Evolutionary conservation across 1,140 invertebrate genomes (phyloP).

Genomic region (Trachymyrmex septentrionalis): DNA sequence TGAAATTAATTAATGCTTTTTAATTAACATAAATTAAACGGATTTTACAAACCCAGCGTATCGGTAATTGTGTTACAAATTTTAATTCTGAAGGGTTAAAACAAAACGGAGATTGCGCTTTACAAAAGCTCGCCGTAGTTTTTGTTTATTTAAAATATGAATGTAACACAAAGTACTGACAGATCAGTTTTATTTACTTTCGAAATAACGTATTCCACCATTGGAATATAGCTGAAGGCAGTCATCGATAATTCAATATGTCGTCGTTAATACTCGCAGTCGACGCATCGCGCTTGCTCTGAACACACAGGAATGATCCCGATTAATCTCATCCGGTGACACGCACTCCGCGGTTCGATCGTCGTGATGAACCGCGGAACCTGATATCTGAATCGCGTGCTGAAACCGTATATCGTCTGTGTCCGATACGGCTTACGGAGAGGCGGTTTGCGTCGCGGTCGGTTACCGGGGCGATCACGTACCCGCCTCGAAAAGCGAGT

Average conservation of each 20-base stretch:
- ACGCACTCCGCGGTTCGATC: slow-evolving; percentile 32
- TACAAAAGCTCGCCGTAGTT: not conserved
- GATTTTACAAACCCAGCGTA: too few relatives aligned
- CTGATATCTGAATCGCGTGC: slow-evolving; percentile 57
- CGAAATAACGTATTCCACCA: not conserved
- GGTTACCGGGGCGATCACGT: not conserved
- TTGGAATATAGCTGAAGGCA: not conserved
- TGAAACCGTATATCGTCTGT: slow-evolving; percentile 57
- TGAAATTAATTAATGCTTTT: too few relatives aligned
- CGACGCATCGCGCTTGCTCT: not conserved
- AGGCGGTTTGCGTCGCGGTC: not conserved
- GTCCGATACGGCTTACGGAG: slow-evolving; percentile 26
- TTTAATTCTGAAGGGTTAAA: not conserved
- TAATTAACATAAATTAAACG: too few relatives aligned
- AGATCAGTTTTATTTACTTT: not conserved
- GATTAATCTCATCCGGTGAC: slow-evolving; percentile 11
- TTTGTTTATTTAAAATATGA: not conserved
- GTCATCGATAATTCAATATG: slow-evolving; percentile 6
- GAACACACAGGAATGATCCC: slow-evolving; percentile 8
- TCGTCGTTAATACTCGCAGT: not conserved
- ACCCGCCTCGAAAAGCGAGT: slow-evolving; percentile 43
- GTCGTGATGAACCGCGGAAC: slow-evolving; percentile 49
- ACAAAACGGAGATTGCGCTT: not conserved
- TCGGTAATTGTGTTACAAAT: too few relatives aligned
- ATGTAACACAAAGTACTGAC: not conserved